phyloP scores from a whole-genome alignment of 2,113 vertebrate species.

The Pseudorhombus dupliciocellatus region DNA sequence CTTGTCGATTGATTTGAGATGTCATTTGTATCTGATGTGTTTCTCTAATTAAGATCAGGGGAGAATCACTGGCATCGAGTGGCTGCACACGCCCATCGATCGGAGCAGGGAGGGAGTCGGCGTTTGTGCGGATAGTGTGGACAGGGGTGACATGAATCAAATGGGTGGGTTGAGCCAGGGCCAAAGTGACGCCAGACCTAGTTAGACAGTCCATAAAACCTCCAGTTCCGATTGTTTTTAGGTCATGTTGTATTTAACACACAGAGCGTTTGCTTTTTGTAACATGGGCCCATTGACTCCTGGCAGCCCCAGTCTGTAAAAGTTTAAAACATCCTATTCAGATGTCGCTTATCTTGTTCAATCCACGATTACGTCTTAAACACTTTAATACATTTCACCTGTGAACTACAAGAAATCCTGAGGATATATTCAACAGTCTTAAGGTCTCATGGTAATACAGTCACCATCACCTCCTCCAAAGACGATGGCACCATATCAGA shows the following conservation, averaged over 20 bases:
- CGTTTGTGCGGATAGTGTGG: conserved; percentile 78
- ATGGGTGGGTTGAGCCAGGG: conserved; percentile 5
- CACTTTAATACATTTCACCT: conserved; percentile 21
- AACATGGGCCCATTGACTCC: not conserved
- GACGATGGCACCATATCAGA: conserved; percentile 7
- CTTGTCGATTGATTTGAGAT: conserved; percentile 92
- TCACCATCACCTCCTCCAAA: conserved; percentile 25
- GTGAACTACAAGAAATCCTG: conserved; percentile 25
- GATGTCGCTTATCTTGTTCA: conserved; percentile 8
- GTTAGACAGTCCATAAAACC: not conserved
- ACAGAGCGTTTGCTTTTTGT: not conserved
- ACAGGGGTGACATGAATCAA: conserved; percentile 70
- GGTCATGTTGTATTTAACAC: not conserved
- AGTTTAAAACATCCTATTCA: too few relatives aligned
- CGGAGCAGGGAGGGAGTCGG: conserved; percentile 83
- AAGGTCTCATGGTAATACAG: conserved; percentile 19
- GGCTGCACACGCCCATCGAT: conserved; percentile 91
- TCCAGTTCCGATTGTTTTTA: not conserved
- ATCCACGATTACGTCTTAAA: conserved; percentile 14
- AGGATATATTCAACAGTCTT: not conserved
- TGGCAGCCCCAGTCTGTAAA: not conserved
- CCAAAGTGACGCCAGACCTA: not conserved
- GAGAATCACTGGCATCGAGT: conserved; percentile 95
- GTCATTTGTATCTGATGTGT: conserved; percentile 96
- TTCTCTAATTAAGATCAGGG: conserved; percentile 98